Evolutionary conservation across 2,797 vertebrate species (phyloP).

Genomic region (Brachyrhaphis roseni): DNA sequence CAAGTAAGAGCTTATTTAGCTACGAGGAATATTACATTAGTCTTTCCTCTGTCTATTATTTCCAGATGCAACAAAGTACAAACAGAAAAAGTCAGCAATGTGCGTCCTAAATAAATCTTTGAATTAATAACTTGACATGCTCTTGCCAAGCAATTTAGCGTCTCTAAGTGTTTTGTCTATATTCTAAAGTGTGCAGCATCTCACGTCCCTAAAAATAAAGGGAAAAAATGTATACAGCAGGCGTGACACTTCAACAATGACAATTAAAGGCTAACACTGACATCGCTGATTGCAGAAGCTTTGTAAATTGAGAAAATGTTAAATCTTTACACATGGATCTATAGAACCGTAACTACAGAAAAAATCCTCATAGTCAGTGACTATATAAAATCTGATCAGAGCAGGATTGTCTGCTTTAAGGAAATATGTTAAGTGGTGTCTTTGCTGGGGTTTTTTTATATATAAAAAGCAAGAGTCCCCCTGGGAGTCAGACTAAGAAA

Average conservation of each 20-base stretch:
- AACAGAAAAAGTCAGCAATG: slow-evolving; percentile 1
- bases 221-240: slow-evolving; percentile 59
- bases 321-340: slow-evolving; percentile 89
- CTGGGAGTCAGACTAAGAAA: slow-evolving; percentile 85
- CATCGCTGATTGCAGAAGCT: slow-evolving; percentile 81
- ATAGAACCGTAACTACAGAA: slow-evolving; percentile 88
- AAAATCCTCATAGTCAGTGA: slow-evolving; percentile 87
- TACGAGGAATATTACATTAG: not conserved
- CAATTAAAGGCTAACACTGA: slow-evolving; percentile 87
- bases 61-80: not conserved
- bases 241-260: slow-evolving; percentile 84
- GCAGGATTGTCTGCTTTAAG: slow-evolving; percentile 94
- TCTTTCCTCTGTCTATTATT: slow-evolving; percentile 7
- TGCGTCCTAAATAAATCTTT: slow-evolving; percentile 17
- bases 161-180: slow-evolving; percentile 42
- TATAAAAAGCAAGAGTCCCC: slow-evolving; percentile 89
- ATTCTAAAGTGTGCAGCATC: slow-evolving; percentile 38
- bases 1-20: slow-evolving; percentile 1
- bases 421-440: slow-evolving; percentile 99
- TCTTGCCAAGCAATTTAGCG: slow-evolving; percentile 29
- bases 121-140: slow-evolving; percentile 8
- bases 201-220: slow-evolving; percentile 37
- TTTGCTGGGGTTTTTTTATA: slow-evolving; percentile 91
- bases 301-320: slow-evolving; percentile 93
- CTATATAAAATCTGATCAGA: slow-evolving; percentile 89